phyloP scores from a whole-genome alignment of 2,797 vertebrate genomes.

The Oreochromis grahami region DNA sequence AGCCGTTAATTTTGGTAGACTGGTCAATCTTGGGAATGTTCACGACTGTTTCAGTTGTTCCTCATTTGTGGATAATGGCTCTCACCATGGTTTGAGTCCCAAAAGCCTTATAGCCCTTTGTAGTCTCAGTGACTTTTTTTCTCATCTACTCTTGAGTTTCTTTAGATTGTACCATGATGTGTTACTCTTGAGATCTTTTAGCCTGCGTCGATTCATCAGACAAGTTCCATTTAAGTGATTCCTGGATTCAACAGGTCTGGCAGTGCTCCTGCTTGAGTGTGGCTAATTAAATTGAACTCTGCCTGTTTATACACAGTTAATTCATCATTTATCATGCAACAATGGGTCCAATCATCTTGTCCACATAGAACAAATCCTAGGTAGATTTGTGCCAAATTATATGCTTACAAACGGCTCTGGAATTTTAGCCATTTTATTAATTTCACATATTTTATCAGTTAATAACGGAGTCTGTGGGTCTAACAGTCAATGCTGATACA shows the following conservation, averaged over 20 bases:
- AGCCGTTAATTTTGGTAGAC: accelerated
- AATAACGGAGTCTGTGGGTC: accelerated
- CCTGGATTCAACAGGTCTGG: not conserved
- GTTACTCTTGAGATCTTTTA: not conserved
- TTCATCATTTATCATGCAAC: not conserved
- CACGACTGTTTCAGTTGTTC: not conserved
- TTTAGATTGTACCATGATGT: not conserved
- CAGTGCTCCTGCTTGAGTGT: accelerated
- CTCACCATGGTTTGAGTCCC: not conserved
- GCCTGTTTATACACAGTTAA: not conserved
- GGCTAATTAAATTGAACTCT: not conserved
- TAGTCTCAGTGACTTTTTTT: not conserved
- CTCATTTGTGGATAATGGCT: not conserved
- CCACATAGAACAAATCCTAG: not conserved
- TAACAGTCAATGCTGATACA: not conserved
- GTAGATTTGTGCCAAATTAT: not conserved
- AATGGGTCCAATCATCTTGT: not conserved
- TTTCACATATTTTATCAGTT: not conserved
- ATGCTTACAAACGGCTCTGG: not conserved
- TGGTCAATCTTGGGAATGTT: not conserved
- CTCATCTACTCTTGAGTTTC: not conserved
- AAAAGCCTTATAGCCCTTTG: not conserved
- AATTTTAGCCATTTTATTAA: not conserved
- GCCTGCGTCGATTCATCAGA: not conserved
- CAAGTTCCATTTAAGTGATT: not conserved